phyloP scores from a whole-genome alignment of 2,113 vertebrate species.

The Hippopotamus amphibius region DNA sequence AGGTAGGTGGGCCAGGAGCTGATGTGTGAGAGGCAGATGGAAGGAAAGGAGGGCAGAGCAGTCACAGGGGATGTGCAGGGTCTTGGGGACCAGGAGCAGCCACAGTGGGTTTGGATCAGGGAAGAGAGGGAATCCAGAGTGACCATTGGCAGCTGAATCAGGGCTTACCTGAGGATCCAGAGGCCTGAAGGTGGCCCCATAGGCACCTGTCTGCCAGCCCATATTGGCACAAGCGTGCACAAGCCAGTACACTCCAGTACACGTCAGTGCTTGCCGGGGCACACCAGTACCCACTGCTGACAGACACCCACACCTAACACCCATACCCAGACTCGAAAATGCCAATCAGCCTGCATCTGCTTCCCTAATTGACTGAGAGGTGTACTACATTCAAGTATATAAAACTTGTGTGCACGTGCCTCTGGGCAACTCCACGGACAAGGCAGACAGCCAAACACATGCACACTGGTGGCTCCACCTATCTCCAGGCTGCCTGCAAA shows the following conservation, averaged over 20 bases:
- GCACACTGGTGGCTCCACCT: no score
- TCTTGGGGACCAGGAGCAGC: background rate
- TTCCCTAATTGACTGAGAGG: background rate
- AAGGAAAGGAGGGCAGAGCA: background rate
- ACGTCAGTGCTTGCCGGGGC: background rate
- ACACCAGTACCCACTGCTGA: background rate
- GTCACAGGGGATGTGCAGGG: background rate
- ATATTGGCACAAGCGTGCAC: background rate
- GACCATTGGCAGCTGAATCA: background rate
- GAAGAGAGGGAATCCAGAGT: background rate
- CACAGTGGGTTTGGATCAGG: background rate
- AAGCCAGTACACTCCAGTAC: background rate
- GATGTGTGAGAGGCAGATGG: background rate
- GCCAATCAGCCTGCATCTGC: fast-evolving
- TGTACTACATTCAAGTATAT: fast-evolving
- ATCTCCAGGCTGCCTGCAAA: background rate
- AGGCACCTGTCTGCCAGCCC: background rate
- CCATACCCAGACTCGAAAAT: background rate
- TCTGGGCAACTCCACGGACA: background rate
- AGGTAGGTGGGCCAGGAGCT: background rate
- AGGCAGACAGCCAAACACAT: fast-evolving
- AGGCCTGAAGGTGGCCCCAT: background rate
- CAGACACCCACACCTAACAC: background rate
- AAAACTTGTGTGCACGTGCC: background rate
- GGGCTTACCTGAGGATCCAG: background rate